Percentiles rank a stretch among this genome's conserved stretches.
Evolutionary conservation across 2,888 invertebrate species (phyloP).

Genomic region (Escarpia spicata): DNA sequence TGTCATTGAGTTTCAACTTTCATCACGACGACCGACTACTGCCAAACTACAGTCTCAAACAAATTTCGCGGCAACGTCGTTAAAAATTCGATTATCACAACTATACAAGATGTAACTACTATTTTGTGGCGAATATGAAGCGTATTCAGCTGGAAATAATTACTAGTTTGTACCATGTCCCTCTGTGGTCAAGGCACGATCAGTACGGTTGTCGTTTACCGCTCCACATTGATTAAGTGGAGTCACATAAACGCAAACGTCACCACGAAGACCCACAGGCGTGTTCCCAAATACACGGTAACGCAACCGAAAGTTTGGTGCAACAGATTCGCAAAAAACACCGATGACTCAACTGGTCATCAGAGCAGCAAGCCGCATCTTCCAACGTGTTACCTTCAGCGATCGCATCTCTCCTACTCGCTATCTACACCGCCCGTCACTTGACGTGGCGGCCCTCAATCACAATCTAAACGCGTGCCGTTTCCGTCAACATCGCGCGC

Average conservation of each 20-base stretch:
- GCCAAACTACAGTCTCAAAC: background rate
- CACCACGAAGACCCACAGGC: background rate
- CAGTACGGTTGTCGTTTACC: no score
- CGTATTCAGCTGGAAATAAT: no score
- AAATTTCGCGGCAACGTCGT: background rate
- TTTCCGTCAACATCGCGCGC: background rate
- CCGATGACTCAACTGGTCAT: background rate
- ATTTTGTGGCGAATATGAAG: no score
- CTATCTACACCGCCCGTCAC: background rate
- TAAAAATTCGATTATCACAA: background rate
- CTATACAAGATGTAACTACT: background rate
- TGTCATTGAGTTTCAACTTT: background rate
- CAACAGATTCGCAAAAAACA: background rate
- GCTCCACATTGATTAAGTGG: no score
- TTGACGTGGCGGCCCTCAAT: background rate
- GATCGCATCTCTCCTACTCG: background rate
- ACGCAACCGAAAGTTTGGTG: background rate
- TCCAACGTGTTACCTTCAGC: background rate
- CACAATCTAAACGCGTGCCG: background rate
- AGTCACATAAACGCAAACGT: background rate
- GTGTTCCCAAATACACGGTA: background rate
- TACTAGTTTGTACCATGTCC: no score
- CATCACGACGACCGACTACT: background rate
- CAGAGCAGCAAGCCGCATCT: background rate
- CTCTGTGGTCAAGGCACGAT: no score